Base-by-base conservation (phyloP, 2,888 invertebrate species). In the Himalopsyche japonica region DNA sequence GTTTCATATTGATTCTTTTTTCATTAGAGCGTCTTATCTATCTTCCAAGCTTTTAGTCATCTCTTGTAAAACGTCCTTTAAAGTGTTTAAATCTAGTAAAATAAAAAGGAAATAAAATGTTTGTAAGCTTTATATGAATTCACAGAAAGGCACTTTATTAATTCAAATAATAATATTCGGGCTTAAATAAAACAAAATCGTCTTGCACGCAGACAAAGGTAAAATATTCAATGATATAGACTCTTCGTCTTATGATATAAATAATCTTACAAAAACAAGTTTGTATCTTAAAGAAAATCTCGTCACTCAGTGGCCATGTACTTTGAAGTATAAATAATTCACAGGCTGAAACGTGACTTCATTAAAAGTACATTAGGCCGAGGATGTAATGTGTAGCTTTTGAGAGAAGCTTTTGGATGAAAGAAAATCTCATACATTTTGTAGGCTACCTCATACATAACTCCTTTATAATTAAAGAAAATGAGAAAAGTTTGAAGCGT, bases 331-430 rank as follows among this genome's bases (percentile, higher is more conserved):
- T 82, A 85, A 86, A 84, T 86, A 84, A 85, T 86, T 84, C 81
- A 57, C 48, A 64, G 43, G 49, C 79, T 78, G 32, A 77, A 84
- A 86, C 86, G 86, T 86, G 86, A 86, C 86, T 84, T 85, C 85
- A 86, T 86, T 85, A 86, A 85, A 86, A 86, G 79, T 84, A 86
- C 86, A 86, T 86, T 86, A 86, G 85, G 82, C 85, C 57, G 57
- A 79, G 82, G 81, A 76, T 57, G 57, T 76, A 84, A 84, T 84
- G 80, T 76, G 80, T 79, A 85, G 78, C 83, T 81, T 83, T 81
- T 57, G 79, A 70, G 37, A 64, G 48, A 76, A 80, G 57, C 77
- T 48, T 15, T 49, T 7, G 57, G 20, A 57, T 57, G 57, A 57
- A 80, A 47, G 57, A 32, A 24, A 79, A 82, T 79, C 82, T 83